These are phyloP conservation scores for Muntiacus muntjak DNA, from an alignment of 2,113 vertebrate genomes.

Conservation along the genomic window DNA sequence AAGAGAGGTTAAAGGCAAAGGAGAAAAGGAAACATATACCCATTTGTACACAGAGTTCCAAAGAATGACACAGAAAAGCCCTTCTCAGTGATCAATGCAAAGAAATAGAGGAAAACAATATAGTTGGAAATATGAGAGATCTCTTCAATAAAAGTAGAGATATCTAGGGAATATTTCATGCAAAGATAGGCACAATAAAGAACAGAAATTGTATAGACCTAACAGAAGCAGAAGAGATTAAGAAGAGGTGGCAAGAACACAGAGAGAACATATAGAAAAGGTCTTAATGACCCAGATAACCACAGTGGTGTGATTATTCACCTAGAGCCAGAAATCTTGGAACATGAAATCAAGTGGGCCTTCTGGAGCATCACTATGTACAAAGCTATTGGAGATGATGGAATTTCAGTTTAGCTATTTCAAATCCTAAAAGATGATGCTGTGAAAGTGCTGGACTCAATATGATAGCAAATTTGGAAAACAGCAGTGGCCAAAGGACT, in stretches of 20 bases:
- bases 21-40: not conserved
- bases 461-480: too few relatives aligned
- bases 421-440: too few relatives aligned
- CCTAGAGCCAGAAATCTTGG: not conserved
- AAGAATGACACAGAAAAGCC: not conserved
- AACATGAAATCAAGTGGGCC: not conserved
- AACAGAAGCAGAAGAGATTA: not conserved
- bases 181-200: not conserved
- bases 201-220: not conserved
- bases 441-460: too few relatives aligned
- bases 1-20: too few relatives aligned
- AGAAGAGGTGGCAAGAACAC: not conserved
- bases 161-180: not conserved
- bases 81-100: not conserved
- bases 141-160: not conserved
- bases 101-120: not conserved
- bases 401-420: not conserved
- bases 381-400: not conserved
- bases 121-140: not conserved
- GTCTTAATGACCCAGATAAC: not conserved
- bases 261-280: not conserved
- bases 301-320: not conserved
- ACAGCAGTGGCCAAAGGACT: too few relatives aligned
- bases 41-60: not conserved
- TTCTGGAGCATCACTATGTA: not conserved